These are phyloP conservation scores for Phrynosoma platyrhinos DNA, from an alignment of 2,113 vertebrate species.

Conservation along the genomic window DNA sequence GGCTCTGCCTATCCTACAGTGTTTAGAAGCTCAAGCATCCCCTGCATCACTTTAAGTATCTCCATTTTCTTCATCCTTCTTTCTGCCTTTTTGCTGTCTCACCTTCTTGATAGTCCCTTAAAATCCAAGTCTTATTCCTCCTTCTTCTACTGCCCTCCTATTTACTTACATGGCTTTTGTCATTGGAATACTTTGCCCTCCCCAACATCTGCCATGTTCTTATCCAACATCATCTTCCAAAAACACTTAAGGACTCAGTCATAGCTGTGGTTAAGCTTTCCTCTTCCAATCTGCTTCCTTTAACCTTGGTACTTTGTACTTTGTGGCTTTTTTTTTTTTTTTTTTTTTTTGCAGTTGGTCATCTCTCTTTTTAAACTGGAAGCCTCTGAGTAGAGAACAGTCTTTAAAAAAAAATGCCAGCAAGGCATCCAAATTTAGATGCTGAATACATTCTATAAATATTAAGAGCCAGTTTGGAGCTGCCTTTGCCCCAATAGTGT, in stretches of 20 bases:
- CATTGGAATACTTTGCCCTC: neutral
- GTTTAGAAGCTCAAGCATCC: too few species aligned
- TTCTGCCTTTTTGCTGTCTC: neutral
- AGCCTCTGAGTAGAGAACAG: neutral
- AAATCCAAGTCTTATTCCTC: neutral
- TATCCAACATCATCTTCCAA: neutral
- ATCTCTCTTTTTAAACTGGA: neutral
- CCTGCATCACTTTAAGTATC: neutral
- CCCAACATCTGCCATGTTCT: neutral
- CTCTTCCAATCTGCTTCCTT: neutral
- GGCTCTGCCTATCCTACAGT: neutral
- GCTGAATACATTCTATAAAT: constrained; percentile 1
- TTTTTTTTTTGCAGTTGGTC: too few species aligned
- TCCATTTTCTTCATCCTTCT: rapidly evolving
- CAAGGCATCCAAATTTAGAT: neutral
- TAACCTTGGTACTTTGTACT: neutral
- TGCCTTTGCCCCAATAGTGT: neutral
- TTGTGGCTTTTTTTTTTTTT: neutral
- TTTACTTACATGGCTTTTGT: neutral
- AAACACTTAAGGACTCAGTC: neutral
- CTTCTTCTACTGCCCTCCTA: neutral
- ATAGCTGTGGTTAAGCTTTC: neutral
- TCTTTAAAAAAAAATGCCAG: neutral
- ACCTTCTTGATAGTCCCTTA: neutral
- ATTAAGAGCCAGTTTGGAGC: neutral